Conservation (phyloP, 2,797 vertebrate genomes). For the Geotria australis region DNA sequence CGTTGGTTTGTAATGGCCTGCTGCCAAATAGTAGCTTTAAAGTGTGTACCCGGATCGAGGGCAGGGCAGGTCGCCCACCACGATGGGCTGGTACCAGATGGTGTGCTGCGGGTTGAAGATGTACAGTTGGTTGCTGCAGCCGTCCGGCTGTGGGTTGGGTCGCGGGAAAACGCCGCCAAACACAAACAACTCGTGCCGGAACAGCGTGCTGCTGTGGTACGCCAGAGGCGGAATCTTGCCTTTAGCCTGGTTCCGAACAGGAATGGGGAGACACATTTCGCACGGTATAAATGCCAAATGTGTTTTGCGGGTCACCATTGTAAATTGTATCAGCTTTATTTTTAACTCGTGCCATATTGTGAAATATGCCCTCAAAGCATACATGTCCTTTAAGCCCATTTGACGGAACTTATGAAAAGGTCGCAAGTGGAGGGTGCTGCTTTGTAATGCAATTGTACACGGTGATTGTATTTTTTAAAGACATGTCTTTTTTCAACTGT, state of each 20-base stretch:
- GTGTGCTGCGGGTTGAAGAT: slow-evolving; percentile 55
- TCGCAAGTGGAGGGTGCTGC: too few relatives aligned
- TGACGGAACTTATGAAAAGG: too few relatives aligned
- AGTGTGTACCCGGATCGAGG: slow-evolving; percentile 38
- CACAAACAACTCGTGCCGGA: slow-evolving; percentile 44
- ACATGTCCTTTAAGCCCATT: not conserved
- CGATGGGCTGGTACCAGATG: slow-evolving; percentile 64
- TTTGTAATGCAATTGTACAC: too few relatives aligned
- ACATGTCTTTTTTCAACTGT: too few relatives aligned
- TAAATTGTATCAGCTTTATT: not conserved
- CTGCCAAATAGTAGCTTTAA: too few relatives aligned
- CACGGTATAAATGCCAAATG: too few relatives aligned
- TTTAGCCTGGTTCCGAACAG: slow-evolving; percentile 17
- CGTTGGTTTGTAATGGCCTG: too few relatives aligned
- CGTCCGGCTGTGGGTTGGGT: slow-evolving; percentile 8
- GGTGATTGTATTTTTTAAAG: too few relatives aligned
- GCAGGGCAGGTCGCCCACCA: slow-evolving; percentile 36
- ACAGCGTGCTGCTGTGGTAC: slow-evolving; percentile 38
- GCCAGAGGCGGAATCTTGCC: slow-evolving; percentile 31
- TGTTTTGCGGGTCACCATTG: not conserved
- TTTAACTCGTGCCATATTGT: not conserved
- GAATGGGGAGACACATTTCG: not conserved
- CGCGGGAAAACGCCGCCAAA: slow-evolving; percentile 34
- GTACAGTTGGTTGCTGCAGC: slow-evolving; percentile 39
- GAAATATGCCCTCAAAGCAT: not conserved